Conservation (phyloP, 2,797 vertebrate genomes). For the Sebastes taczanowskii region DNA sequence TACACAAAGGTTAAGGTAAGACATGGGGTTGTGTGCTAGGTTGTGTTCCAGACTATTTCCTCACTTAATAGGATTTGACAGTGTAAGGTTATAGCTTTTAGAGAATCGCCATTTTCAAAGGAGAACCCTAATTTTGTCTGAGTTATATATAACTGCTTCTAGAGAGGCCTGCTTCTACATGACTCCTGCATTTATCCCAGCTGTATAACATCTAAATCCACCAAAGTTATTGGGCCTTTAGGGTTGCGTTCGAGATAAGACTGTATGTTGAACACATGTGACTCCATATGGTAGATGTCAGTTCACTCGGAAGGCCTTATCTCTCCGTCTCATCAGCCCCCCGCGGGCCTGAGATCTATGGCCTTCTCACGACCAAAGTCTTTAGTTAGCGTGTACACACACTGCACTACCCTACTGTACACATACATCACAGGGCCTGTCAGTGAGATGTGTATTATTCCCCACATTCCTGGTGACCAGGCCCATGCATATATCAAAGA, state of each 20-base stretch:
- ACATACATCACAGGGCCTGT: conserved; percentile 65
- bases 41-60: not conserved
- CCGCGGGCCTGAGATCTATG: conserved; percentile 30
- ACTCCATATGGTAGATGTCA: conserved; percentile 46
- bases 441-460: conserved; percentile 73
- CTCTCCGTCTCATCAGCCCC: conserved; percentile 30
- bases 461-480: conserved; percentile 78
- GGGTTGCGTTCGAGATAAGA: conserved; percentile 37
- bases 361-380: conserved; percentile 41
- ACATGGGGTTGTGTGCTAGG: not conserved
- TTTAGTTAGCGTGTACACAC: conserved; percentile 20
- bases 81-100: not conserved
- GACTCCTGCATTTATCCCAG: conserved; percentile 7
- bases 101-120: not conserved
- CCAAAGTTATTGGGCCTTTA: conserved; percentile 10
- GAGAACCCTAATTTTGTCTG: not conserved
- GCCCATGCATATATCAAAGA: conserved; percentile 78
- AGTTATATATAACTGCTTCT: not conserved
- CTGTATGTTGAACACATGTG: conserved; percentile 48
- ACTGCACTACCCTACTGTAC: conserved; percentile 39
- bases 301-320: conserved; percentile 31
- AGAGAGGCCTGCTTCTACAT: not conserved
- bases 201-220: conserved; percentile 31
- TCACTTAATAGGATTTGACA: not conserved
- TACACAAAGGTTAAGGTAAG: not conserved